These are phyloP conservation scores for Hepsetus odoe DNA, from an alignment of 2,113 vertebrate species.

Conservation along the genomic window DNA sequence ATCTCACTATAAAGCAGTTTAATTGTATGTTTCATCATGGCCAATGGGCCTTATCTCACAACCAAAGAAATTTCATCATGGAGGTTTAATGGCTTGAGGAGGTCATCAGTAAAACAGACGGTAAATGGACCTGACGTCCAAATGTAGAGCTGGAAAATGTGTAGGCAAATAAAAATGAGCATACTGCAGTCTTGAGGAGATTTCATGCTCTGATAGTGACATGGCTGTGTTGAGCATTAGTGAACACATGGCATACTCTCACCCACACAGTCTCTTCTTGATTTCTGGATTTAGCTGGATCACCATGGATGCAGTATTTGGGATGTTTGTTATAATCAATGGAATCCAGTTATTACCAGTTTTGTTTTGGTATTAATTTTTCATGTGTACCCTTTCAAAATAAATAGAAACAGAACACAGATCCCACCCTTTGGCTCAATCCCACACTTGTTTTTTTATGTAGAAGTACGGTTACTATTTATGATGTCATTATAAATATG, in stretches of 20 bases:
- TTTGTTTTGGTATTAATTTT: too few species aligned
- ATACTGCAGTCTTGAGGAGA: neutral
- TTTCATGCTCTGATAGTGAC: conserved; percentile 10
- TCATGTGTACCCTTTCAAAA: too few species aligned
- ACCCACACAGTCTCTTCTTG: neutral
- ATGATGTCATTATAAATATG: too few species aligned
- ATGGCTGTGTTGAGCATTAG: neutral
- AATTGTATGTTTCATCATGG: conserved; percentile 51
- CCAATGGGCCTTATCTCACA: conserved; percentile 50
- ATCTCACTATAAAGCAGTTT: conserved; percentile 44
- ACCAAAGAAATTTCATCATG: conserved; percentile 37
- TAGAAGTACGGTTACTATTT: too few species aligned
- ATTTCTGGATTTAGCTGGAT: neutral
- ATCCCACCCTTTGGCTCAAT: too few species aligned
- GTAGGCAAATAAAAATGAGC: conserved; percentile 1
- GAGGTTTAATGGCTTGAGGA: conserved; percentile 43
- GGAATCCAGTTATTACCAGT: too few species aligned
- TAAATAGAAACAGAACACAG: too few species aligned
- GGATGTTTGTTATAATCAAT: too few species aligned
- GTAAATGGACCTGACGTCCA: conserved; percentile 24
- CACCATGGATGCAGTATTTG: neutral
- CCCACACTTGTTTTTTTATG: too few species aligned
- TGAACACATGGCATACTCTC: neutral
- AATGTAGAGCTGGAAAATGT: conserved; percentile 3
- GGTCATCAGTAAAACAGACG: conserved; percentile 41